phyloP scores from a whole-genome alignment of 2,113 vertebrate genomes.

The Hemiprocne comata region DNA sequence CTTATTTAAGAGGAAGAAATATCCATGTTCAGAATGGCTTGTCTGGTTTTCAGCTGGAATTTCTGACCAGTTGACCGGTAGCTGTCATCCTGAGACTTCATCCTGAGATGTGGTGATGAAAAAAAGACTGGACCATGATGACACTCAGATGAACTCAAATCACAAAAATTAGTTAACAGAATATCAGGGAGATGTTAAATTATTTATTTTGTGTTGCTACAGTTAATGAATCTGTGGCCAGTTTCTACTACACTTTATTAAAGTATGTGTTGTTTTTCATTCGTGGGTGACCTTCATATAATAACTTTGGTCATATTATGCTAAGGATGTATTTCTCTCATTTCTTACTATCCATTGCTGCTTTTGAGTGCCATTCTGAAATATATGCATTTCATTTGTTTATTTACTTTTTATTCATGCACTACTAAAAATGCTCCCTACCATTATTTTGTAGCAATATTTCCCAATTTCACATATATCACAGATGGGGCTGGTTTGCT shows the following conservation, averaged over 20 bases:
- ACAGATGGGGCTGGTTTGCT: neutral
- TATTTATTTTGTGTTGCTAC: constrained; percentile 22
- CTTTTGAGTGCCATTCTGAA: neutral
- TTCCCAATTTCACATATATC: neutral
- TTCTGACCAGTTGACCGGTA: neutral
- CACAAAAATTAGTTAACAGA: neutral
- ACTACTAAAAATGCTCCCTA: neutral
- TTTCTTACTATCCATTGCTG: neutral
- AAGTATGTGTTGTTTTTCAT: neutral
- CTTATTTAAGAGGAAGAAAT: neutral
- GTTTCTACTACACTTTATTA: neutral
- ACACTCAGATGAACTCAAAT: neutral
- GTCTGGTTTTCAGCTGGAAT: neutral
- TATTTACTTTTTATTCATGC: neutral
- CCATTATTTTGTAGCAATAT: neutral
- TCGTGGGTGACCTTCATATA: neutral
- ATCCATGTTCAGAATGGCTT: neutral
- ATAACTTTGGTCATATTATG: neutral
- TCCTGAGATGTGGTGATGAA: neutral
- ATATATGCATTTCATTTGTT: neutral
- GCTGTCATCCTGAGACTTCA: neutral
- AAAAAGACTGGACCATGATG: neutral
- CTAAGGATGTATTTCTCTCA: neutral
- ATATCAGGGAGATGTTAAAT: neutral
- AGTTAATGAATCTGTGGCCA: constrained; percentile 16